These are phyloP conservation scores for Campopleginae sp. DNA, from an alignment of 2,888 invertebrate species.

Conservation along the genomic window DNA sequence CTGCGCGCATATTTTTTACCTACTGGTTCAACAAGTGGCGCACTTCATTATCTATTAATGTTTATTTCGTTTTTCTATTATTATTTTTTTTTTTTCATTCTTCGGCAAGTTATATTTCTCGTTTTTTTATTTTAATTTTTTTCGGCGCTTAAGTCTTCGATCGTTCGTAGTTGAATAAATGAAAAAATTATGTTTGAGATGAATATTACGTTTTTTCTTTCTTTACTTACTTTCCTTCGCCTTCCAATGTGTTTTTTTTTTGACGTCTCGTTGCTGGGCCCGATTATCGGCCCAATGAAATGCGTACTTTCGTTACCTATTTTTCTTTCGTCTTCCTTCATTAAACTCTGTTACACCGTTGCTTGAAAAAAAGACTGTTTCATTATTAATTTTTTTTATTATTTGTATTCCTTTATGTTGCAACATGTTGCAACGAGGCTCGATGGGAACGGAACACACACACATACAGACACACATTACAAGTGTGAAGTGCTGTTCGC, in stretches of 20 bases:
- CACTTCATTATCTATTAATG: slow-evolving; percentile 23
- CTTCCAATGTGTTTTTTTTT: slow-evolving; percentile 39
- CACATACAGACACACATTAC: slow-evolving; percentile 13
- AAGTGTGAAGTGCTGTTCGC: slow-evolving; percentile 60
- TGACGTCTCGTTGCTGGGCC: slow-evolving; percentile 41
- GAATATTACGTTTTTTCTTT: slow-evolving; percentile 30
- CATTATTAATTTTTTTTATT: slow-evolving; percentile 24
- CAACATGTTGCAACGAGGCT: slow-evolving; percentile 33
- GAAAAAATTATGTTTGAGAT: slow-evolving; percentile 33
- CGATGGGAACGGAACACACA: slow-evolving; percentile 24
- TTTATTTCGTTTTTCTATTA: slow-evolving; percentile 17
- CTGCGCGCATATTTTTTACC: slow-evolving; percentile 34
- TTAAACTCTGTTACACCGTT: not conserved
- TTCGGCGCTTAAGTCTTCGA: slow-evolving; percentile 44
- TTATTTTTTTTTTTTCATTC: slow-evolving; percentile 35
- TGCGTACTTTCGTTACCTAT: no score
- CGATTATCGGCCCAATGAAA: not conserved
- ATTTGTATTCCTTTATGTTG: slow-evolving; percentile 8
- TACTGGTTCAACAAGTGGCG: slow-evolving; percentile 15
- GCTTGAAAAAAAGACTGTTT: not conserved
- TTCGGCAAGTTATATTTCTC: slow-evolving; percentile 39
- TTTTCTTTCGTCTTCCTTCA: slow-evolving; percentile 23
- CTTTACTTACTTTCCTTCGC: slow-evolving; percentile 33
- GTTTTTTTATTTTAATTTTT: slow-evolving; percentile 43
- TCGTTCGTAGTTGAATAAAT: slow-evolving; percentile 41